Conservation (phyloP, 2,113 vertebrate species). For the Dolichallabes microphthalmus region DNA sequence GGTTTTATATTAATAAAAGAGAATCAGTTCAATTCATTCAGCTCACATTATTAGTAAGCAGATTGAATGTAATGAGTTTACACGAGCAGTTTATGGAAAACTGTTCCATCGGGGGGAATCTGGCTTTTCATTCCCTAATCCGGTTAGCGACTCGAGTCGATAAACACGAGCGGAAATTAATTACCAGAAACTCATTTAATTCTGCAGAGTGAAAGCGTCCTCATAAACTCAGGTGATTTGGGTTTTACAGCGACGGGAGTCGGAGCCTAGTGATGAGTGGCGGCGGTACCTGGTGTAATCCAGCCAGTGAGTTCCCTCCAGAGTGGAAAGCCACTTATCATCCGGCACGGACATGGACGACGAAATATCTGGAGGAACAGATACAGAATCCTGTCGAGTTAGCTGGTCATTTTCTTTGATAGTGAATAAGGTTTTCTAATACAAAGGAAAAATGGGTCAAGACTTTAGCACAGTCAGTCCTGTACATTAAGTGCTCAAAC, state of each 20-base stretch:
- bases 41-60: neutral
- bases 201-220: neutral
- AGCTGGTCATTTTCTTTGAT: neutral
- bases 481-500: no score
- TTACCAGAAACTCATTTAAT: neutral
- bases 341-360: slow-evolving; percentile 75
- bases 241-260: neutral
- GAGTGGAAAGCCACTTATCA: slow-evolving; percentile 89
- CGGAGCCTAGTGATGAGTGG: neutral
- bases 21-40: neutral
- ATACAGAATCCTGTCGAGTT: neutral
- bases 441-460: no score
- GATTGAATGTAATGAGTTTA: neutral
- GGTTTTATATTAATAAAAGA: neutral
- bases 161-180: neutral
- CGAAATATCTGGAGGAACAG: slow-evolving; percentile 72
- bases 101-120: neutral
- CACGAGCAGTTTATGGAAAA: neutral
- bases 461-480: no score
- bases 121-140: neutral
- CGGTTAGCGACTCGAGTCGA: neutral
- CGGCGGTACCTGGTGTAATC: slow-evolving; percentile 81
- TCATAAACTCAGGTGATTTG: neutral
- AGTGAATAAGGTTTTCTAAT: no score
- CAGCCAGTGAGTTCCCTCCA: slow-evolving; percentile 89